These are phyloP conservation scores for Ellobium chinense DNA, from an alignment of 2,888 invertebrate genomes.

Conservation along the genomic window DNA sequence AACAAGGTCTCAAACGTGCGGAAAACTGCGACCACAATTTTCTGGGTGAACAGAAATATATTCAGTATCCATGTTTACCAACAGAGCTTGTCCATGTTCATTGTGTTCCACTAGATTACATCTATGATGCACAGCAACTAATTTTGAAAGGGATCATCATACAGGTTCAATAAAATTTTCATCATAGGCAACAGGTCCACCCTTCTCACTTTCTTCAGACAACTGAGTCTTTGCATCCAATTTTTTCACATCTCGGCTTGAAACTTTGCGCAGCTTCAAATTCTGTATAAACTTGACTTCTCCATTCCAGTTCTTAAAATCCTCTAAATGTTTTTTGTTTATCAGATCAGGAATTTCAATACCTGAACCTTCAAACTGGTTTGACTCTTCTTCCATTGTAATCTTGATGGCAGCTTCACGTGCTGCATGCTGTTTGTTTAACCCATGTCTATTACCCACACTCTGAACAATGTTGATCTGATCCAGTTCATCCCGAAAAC, in stretches of 20 bases:
- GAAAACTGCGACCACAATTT: no score
- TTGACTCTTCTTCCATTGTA: constrained; percentile 86
- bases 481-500: constrained; percentile 88
- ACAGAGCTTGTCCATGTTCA: no score
- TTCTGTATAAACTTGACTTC: constrained; percentile 65
- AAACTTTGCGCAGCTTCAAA: constrained; percentile 64
- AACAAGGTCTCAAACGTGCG: no score
- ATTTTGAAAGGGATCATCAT: no score
- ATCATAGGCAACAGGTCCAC: no score
- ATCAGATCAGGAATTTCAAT: constrained; percentile 88
- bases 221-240: constrained; percentile 16
- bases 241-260: constrained; percentile 55
- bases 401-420: constrained; percentile 89
- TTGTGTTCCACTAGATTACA: no score
- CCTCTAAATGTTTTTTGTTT: constrained; percentile 82
- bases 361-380: constrained; percentile 88
- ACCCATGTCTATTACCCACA: constrained; percentile 84
- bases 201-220: not conserved
- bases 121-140: no score
- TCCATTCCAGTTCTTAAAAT: constrained; percentile 80
- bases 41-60: no score
- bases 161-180: no score
- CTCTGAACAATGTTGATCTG: constrained; percentile 89
- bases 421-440: constrained; percentile 87
- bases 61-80: no score